phyloP scores from a whole-genome alignment of 2,888 invertebrate genomes.

The Drosophila setosimentum region DNA sequence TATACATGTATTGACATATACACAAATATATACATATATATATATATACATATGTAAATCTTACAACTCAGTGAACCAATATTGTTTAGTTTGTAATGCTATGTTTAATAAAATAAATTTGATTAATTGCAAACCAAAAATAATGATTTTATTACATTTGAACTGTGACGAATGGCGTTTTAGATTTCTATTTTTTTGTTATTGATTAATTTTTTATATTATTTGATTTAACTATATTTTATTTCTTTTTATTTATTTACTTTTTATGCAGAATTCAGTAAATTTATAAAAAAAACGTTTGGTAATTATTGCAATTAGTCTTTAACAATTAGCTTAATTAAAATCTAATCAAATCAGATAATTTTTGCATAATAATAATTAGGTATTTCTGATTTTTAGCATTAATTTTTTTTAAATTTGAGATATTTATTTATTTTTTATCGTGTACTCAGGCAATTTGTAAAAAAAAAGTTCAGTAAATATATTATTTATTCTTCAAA shows the following conservation, averaged over 20 bases:
- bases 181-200: neutral
- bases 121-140: neutral
- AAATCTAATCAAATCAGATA: no score
- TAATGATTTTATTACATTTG: neutral
- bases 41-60: neutral
- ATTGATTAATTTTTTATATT: neutral
- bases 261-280: neutral
- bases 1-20: neutral
- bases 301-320: no score
- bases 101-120: conserved; percentile 2
- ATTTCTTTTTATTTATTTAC: neutral
- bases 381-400: no score
- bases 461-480: neutral
- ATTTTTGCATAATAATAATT: no score
- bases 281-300: neutral
- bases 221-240: no score
- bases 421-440: no score
- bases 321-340: no score
- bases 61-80: conserved; percentile 56
- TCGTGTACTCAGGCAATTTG: neutral
- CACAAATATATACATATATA: neutral
- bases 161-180: neutral
- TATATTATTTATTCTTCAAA: neutral
- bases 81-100: conserved; percentile 22
- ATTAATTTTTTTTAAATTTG: no score